phyloP scores from a whole-genome alignment of 2,888 invertebrate genomes.

The Nomada flava region DNA sequence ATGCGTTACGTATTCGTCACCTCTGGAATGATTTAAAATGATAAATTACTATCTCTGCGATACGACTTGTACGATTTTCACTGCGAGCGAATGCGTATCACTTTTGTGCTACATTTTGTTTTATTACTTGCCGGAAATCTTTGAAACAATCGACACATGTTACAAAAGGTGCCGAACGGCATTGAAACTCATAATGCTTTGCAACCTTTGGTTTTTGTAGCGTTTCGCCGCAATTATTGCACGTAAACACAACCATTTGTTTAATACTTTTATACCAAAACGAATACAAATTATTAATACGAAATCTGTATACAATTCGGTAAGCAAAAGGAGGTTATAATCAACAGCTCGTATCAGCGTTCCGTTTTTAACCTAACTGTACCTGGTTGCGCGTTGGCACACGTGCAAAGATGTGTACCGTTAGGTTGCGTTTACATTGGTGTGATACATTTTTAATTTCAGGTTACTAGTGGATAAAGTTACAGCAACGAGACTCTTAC shows the following conservation, averaged over 20 bases:
- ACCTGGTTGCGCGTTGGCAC: no score
- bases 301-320: not conserved
- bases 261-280: not conserved
- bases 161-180: conserved; percentile 88
- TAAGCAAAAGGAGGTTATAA: not conserved
- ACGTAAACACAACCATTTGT: conserved; percentile 96
- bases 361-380: not conserved
- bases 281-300: not conserved
- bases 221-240: conserved; percentile 95
- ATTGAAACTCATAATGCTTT: conserved; percentile 92
- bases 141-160: conserved; percentile 98
- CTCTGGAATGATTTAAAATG: conserved; percentile 85
- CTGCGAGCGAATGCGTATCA: no score
- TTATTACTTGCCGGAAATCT: conserved; percentile 90
- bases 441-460: not conserved
- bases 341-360: not conserved
- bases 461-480: no score
- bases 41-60: not conserved
- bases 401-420: not conserved
- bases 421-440: not conserved
- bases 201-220: conserved; percentile 96
- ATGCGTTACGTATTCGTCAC: conserved; percentile 86
- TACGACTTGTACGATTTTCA: no score
- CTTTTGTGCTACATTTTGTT: not conserved
- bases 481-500: no score